Conservation (phyloP, 2,113 vertebrate species). For the Albula goreensis region DNA sequence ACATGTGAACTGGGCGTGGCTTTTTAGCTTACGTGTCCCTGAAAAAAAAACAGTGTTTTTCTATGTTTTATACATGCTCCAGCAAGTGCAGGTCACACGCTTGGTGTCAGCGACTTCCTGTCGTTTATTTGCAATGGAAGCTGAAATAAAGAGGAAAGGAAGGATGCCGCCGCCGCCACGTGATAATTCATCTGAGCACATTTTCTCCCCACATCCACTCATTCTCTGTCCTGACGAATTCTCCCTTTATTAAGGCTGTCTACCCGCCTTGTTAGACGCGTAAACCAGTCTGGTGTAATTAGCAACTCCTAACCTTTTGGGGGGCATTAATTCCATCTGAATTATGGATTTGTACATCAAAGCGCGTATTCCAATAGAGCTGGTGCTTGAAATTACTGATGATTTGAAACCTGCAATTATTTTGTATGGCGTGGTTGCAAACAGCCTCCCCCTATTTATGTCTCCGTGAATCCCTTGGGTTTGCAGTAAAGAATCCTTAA, state of each 20-base stretch:
- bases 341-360: conserved; percentile 82
- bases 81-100: background rate
- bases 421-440: conserved; percentile 73
- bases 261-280: conserved; percentile 71
- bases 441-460: conserved; percentile 71
- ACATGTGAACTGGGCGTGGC: background rate
- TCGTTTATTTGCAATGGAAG: background rate
- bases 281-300: conserved; percentile 77
- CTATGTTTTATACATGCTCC: background rate
- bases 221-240: conserved; percentile 66
- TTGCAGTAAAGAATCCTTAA: conserved; percentile 74
- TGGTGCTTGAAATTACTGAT: conserved; percentile 72
- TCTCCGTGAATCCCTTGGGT: conserved; percentile 74
- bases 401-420: conserved; percentile 78
- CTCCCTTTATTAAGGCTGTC: conserved; percentile 70
- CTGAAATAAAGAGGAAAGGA: conserved; percentile 21
- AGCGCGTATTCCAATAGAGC: conserved; percentile 68
- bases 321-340: conserved; percentile 76
- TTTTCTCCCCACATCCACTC: conserved; percentile 59
- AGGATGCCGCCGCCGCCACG: conserved; percentile 14
- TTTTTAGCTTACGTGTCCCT: background rate
- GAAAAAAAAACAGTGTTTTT: background rate
- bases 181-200: conserved; percentile 31
- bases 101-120: background rate
- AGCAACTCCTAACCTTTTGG: conserved; percentile 76